Conservation (phyloP, 1,140 invertebrate species). For the Pseudomyrmex dendroicus region DNA sequence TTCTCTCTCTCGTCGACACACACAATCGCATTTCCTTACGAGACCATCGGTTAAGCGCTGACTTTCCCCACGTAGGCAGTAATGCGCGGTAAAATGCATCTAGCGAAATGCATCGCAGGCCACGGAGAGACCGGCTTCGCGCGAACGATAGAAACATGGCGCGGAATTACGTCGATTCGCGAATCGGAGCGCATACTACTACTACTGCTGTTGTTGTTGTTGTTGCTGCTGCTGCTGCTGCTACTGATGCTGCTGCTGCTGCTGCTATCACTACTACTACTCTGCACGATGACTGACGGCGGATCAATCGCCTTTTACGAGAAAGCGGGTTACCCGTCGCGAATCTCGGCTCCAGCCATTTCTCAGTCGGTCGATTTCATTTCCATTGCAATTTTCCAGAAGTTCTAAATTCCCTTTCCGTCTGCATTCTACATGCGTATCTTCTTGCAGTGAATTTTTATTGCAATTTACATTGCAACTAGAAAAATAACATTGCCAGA, state of each 20-base stretch:
- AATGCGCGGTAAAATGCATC: not conserved
- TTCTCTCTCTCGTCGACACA: too few species aligned
- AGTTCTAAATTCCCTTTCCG: not conserved
- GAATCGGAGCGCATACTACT: conserved; percentile 62
- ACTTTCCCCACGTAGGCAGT: conserved; percentile 42
- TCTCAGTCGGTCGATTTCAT: conserved; percentile 9
- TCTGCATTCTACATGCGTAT: too few species aligned
- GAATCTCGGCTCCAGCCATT: conserved; percentile 31
- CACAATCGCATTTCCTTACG: conserved; percentile 38
- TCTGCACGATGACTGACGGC: conserved; percentile 61
- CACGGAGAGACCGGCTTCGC: conserved; percentile 16
- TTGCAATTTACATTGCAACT: not conserved
- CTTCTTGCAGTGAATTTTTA: not conserved
- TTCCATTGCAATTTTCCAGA: not conserved
- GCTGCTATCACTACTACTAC: too few species aligned
- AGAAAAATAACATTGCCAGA: too few species aligned
- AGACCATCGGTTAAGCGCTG: conserved; percentile 26
- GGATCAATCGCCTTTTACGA: conserved; percentile 56
- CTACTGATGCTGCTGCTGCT: too few species aligned
- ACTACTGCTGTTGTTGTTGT: too few species aligned
- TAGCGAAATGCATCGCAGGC: conserved; percentile 1
- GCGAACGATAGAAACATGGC: conserved; percentile 70
- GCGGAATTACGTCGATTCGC: conserved; percentile 61
- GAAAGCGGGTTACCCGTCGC: conserved; percentile 61
- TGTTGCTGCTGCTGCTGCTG: too few species aligned